These are phyloP conservation scores for Pilophorus perplexus DNA, from an alignment of 2,888 invertebrate species.

Conservation along the genomic window DNA sequence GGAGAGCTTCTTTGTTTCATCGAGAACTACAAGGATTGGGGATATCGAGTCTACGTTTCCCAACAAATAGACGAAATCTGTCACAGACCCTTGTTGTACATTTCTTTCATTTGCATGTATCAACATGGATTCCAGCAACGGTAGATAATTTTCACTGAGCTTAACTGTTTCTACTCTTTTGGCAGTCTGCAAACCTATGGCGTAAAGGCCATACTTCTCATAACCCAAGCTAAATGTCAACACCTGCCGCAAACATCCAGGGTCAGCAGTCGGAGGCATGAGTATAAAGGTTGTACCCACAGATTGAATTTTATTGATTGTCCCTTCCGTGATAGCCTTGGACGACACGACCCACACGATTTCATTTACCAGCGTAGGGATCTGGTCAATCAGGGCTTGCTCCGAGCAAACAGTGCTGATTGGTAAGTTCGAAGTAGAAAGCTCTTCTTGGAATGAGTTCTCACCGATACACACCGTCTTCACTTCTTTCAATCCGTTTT, in stretches of 20 bases:
- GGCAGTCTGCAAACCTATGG: neutral
- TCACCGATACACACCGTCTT: neutral
- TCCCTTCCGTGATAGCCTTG: neutral
- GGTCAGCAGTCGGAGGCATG: neutral
- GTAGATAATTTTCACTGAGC: neutral
- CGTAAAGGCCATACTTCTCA: neutral
- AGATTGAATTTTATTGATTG: neutral
- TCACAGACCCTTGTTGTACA: neutral
- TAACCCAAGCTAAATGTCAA: constrained; percentile 1
- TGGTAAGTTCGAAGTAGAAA: neutral
- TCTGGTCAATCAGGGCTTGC: neutral
- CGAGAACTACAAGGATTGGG: neutral
- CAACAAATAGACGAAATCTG: neutral
- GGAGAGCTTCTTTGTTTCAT: neutral
- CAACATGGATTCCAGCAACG: neutral
- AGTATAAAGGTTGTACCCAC: neutral
- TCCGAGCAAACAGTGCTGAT: neutral
- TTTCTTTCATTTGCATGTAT: neutral
- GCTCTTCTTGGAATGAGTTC: neutral
- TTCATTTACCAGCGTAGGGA: neutral
- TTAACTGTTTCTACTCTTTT: neutral
- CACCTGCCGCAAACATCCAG: neutral
- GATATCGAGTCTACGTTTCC: neutral
- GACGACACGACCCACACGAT: constrained; percentile 3
- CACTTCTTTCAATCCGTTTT: constrained; percentile 1